These are phyloP conservation scores for Sclerodermus sp. DNA, from an alignment of 2,888 invertebrate species.

Conservation along the genomic window DNA sequence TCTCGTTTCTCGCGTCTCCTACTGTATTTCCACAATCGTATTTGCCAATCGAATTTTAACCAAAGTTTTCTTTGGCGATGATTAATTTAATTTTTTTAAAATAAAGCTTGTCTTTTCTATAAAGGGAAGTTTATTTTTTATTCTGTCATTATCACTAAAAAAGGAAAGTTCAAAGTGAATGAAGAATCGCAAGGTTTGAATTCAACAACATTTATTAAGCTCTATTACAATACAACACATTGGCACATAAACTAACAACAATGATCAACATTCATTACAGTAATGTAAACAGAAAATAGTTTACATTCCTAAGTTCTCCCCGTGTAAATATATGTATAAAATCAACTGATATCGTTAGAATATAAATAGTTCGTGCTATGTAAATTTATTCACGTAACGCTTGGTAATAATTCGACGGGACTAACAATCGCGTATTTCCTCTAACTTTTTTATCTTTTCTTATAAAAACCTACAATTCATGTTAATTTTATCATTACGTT, in stretches of 20 bases:
- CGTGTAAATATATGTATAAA: conserved; percentile 41
- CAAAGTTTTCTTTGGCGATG: too few species aligned
- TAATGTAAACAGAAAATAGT: conserved; percentile 38
- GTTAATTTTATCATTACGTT: too few species aligned
- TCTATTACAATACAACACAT: conserved; percentile 45
- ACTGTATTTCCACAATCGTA: too few species aligned
- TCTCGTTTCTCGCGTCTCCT: too few species aligned
- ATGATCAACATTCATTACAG: conserved; percentile 50
- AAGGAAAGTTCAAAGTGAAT: too few species aligned
- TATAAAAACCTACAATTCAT: not conserved
- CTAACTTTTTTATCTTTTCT: not conserved
- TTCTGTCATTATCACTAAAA: not conserved
- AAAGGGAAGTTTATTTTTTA: too few species aligned
- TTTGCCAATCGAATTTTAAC: too few species aligned
- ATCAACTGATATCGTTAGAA: conserved; percentile 36
- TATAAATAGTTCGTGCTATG: conserved; percentile 29
- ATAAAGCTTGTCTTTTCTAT: too few species aligned
- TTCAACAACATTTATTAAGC: conserved; percentile 49
- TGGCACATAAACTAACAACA: conserved; percentile 53
- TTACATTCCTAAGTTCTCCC: conserved; percentile 32
- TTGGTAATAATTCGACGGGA: conserved; percentile 8
- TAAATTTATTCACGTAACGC: conserved; percentile 11
- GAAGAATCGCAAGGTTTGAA: conserved; percentile 18
- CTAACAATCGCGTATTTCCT: not conserved
- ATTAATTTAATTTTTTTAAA: not conserved